Evolutionary conservation across 2,888 invertebrate genomes (phyloP).

Genomic region (Panorpa germanica): DNA sequence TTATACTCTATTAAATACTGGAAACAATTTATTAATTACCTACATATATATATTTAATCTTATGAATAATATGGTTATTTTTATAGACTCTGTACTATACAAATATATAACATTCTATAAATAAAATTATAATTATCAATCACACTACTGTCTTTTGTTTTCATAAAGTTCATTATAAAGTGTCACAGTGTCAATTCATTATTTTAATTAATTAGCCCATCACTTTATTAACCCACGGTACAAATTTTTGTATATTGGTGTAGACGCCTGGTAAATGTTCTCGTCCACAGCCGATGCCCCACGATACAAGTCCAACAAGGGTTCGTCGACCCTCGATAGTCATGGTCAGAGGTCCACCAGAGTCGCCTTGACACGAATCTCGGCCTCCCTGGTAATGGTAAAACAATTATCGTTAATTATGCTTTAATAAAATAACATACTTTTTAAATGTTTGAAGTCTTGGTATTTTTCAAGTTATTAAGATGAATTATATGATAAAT

Average conservation of each 20-base stretch:
- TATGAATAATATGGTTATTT: no score
- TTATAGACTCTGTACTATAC: no score
- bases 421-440: conserved; percentile 1
- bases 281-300: conserved; percentile 83
- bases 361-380: conserved; percentile 59
- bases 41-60: no score
- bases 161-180: no score
- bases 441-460: background rate
- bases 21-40: no score
- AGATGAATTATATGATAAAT: no score
- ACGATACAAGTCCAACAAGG: conserved; percentile 73
- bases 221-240: conserved; percentile 79
- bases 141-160: no score
- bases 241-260: conserved; percentile 82
- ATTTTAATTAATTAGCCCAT: conserved; percentile 30
- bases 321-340: conserved; percentile 71
- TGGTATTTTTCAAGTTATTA: background rate
- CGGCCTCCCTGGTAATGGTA: conserved; percentile 36
- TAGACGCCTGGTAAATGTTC: conserved; percentile 83
- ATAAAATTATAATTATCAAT: no score
- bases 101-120: no score
- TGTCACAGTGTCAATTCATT: no score
- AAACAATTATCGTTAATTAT: conserved; percentile 1
- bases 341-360: conserved; percentile 78
- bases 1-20: no score